A percentile compares a stretch with the other conserved stretches of the same genome.
Evolutionary conservation across 2,797 vertebrate species (phyloP).

Genomic region (Danionella dracula): DNA sequence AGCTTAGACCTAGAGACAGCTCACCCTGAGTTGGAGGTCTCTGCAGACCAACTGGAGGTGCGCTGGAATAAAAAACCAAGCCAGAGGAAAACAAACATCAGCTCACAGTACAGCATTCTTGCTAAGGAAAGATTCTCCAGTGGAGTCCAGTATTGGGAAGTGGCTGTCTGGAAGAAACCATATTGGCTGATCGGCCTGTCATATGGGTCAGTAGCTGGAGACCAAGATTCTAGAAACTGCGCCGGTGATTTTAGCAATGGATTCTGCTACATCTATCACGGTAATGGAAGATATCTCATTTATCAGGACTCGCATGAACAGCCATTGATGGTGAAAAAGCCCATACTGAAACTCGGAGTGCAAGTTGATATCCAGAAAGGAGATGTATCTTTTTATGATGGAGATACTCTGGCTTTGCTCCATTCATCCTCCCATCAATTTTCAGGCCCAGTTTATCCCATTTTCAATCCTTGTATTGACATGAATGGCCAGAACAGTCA

Average conservation of each 20-base stretch:
- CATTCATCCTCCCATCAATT: constrained; percentile 58
- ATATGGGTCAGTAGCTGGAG: constrained; percentile 28
- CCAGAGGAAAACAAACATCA: constrained; percentile 41
- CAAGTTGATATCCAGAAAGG: constrained; percentile 60
- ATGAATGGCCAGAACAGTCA: constrained; percentile 62
- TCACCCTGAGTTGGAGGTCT: constrained; percentile 65
- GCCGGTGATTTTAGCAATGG: constrained; percentile 46
- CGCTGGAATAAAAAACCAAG: constrained; percentile 57
- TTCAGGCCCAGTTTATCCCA: constrained; percentile 56
- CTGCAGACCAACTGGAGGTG: constrained; percentile 60
- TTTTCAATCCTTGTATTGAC: constrained; percentile 70
- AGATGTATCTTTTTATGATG: constrained; percentile 66
- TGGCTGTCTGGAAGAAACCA: constrained; percentile 68
- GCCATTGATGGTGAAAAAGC: constrained; percentile 50
- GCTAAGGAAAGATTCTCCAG: constrained; percentile 53
- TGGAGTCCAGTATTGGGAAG: constrained; percentile 69
- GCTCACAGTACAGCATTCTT: constrained; percentile 64
- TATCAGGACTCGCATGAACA: constrained; percentile 63
- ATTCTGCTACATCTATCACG: constrained; percentile 70
- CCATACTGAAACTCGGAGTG: constrained; percentile 64
- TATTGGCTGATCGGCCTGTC: constrained; percentile 70
- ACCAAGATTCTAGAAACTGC: constrained; percentile 2
- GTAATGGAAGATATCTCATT: constrained; percentile 65
- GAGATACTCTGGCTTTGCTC: constrained; percentile 58
- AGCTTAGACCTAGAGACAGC: constrained; percentile 61